Evolutionary conservation across 2,797 vertebrate genomes (phyloP).

Genomic region (Hozukius guyotensis): DNA sequence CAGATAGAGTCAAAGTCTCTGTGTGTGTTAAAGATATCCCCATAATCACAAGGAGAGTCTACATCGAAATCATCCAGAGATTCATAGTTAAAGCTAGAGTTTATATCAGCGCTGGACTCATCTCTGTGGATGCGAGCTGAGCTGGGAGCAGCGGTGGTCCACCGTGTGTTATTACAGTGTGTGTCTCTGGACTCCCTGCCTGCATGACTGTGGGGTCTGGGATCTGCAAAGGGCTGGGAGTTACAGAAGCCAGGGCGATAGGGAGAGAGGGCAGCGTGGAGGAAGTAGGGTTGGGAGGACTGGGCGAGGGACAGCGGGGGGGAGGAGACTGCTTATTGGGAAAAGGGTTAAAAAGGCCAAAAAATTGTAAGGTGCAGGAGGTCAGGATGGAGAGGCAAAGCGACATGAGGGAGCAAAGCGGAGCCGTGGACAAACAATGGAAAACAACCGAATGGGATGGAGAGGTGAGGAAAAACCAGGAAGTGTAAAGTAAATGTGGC

Average conservation of each 20-base stretch:
- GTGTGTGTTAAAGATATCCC: slow-evolving; percentile 35
- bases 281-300: slow-evolving; percentile 80
- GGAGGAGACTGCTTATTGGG: slow-evolving; percentile 77
- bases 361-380: slow-evolving; percentile 23
- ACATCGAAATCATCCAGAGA: slow-evolving; percentile 38
- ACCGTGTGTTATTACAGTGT: slow-evolving; percentile 10
- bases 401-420: slow-evolving; percentile 44
- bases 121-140: slow-evolving; percentile 35
- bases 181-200: slow-evolving; percentile 51
- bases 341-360: slow-evolving; percentile 5
- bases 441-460: slow-evolving; percentile 62
- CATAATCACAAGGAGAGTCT: slow-evolving; percentile 41
- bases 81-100: slow-evolving; percentile 27
- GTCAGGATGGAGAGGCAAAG: slow-evolving; percentile 21
- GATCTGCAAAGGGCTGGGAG: slow-evolving; percentile 50
- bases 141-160: slow-evolving; percentile 18
- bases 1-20: slow-evolving; percentile 55
- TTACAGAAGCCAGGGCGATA: slow-evolving; percentile 67
- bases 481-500: slow-evolving; percentile 49
- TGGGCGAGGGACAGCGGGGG: slow-evolving; percentile 80
- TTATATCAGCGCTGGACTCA: slow-evolving; percentile 33
- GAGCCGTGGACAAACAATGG: slow-evolving; percentile 57
- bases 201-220: slow-evolving; percentile 57
- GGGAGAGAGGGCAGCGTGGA: slow-evolving; percentile 73
- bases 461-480: slow-evolving; percentile 46